Evolutionary conservation across 2,113 vertebrate species (phyloP), one percentile per base, ranked within the genome.

Genomic region (Pheucticus melanocephalus): DNA sequence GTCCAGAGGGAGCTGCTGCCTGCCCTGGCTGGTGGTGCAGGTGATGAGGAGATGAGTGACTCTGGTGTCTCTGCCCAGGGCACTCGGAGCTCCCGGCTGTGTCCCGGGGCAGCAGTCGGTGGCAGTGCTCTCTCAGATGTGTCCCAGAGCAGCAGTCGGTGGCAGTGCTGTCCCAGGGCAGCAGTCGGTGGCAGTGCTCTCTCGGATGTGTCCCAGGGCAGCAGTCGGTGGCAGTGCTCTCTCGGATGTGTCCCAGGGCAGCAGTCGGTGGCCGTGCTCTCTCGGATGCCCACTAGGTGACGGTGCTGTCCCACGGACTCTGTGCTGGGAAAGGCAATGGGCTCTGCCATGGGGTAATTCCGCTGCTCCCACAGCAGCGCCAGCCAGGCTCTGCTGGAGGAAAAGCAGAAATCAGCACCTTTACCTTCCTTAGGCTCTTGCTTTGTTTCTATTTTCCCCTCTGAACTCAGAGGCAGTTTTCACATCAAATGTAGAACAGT

Each of bases 221-320:
- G 31, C 47, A 24, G 47, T 14, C 7, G 47, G 23, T 45, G 44
- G 44, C 44, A 44, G 42, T 2, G 24, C 5, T 21, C 68, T 66
- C 18, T 30, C 14, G 1, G 31, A 25, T 5, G 31, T 53, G 19
- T 11, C n/a, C 37, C 50, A 3, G 2, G 17, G 61, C 0, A 37
- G 31, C 44, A 25, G 48, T 14, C 4, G 48, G 13, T 45, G 45
- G 45, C 45, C 21, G 19, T 27, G 10, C 24, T 54, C 51, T 54
- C 51, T 20, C 30, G 2, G 16, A 4, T 82, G 44, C 40, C 94
- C 97, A 7, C 95, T 79, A 93, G 97, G 24, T 94, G 96, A 4
- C 89, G 16, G 82, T 95, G 94, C 90, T 78, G 94, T 77, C 77
- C n/a, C 71, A 5, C 33, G 9, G 61, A 76, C 50, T 0, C 27